Evolutionary conservation across 2,888 invertebrate species (phyloP).

Genomic region (Tortrix viridana): DNA sequence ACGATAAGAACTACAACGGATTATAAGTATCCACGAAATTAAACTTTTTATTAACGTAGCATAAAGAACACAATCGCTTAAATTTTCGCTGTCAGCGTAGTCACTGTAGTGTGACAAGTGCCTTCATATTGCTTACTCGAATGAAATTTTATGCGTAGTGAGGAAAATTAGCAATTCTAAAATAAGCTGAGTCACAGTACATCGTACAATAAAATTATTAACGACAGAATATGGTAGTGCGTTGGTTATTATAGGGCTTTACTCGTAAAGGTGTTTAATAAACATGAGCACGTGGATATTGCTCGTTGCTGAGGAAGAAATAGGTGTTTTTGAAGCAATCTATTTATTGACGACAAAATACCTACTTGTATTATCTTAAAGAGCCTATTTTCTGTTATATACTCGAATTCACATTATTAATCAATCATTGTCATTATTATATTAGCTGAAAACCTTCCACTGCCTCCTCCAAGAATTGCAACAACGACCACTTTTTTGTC

Average conservation of each 20-base stretch:
- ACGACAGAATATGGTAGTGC: constrained; percentile 5
- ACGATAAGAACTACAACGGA: not conserved
- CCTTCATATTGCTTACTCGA: constrained; percentile 32
- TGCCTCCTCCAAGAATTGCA: too few relatives aligned
- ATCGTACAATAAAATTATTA: constrained; percentile 33
- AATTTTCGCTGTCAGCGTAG: not conserved
- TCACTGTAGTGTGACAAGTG: constrained; percentile 28
- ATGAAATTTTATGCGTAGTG: constrained; percentile 33
- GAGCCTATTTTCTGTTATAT: too few relatives aligned
- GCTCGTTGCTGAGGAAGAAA: not conserved
- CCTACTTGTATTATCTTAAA: too few relatives aligned
- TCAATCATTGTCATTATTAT: too few relatives aligned
- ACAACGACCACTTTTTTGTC: too few relatives aligned
- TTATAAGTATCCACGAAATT: not conserved
- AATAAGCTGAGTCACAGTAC: constrained; percentile 44
- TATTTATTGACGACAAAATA: not conserved
- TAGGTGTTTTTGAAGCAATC: not conserved
- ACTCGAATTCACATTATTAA: too few relatives aligned
- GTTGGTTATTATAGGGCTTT: not conserved
- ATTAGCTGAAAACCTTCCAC: too few relatives aligned
- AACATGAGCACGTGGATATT: not conserved
- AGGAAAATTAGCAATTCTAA: constrained; percentile 53
- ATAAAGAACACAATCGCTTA: constrained; percentile 9
- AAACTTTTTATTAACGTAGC: not conserved
- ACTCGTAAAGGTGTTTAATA: not conserved